These are phyloP conservation scores for Tuberolachnus salignus DNA, from an alignment of 2,888 invertebrate species.

Conservation along the genomic window DNA sequence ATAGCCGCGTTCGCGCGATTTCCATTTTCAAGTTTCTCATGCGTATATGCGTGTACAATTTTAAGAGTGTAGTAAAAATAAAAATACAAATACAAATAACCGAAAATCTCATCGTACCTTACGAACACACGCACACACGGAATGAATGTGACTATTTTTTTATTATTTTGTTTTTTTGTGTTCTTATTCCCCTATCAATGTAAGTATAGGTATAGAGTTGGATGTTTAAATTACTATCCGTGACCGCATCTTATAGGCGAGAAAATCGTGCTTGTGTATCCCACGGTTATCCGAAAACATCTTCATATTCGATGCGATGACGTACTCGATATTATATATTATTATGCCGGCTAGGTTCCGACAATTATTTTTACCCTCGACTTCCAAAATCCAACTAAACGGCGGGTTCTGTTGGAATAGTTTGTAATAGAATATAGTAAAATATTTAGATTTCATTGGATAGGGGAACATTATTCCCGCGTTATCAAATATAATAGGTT, in stretches of 20 bases:
- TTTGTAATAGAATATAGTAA: no score
- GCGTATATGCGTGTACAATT: neutral
- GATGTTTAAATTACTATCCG: no score
- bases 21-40: constrained; percentile 25
- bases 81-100: no score
- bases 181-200: neutral
- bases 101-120: no score
- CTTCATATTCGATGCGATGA: neutral
- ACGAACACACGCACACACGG: neutral
- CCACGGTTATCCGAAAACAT: neutral
- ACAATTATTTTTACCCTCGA: no score
- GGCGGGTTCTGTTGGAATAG: no score
- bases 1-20: neutral
- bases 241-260: no score
- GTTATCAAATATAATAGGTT: no score
- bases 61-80: neutral
- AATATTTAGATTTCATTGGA: no score
- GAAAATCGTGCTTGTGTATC: no score
- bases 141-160: neutral
- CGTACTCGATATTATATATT: neutral
- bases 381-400: no score
- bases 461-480: no score
- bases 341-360: neutral
- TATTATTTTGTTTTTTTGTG: neutral
- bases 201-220: neutral